These are phyloP conservation scores for Prunella strophiata DNA, from an alignment of 2,797 vertebrate species.

Conservation along the genomic window DNA sequence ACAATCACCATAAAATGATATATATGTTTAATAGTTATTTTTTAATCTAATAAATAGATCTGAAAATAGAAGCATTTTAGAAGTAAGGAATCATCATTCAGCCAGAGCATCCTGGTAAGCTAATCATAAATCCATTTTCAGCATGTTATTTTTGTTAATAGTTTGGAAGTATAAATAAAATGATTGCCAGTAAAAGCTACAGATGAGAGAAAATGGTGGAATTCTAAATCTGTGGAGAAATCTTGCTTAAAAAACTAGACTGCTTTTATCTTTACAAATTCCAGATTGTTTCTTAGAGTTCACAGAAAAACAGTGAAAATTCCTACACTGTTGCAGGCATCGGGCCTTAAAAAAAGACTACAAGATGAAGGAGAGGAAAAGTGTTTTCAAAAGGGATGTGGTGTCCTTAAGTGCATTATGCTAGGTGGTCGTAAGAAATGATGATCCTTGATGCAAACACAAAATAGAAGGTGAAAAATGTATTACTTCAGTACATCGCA, in stretches of 20 bases:
- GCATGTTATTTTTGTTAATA: constrained; percentile 11
- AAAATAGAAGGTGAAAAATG: not conserved
- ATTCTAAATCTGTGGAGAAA: not conserved
- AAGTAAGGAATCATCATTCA: not conserved
- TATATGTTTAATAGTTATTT: not conserved
- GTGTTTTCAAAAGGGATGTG: not conserved
- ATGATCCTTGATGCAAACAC: not conserved
- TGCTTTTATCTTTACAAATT: not conserved
- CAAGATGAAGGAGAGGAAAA: not conserved
- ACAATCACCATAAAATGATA: not conserved
- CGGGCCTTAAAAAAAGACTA: not conserved
- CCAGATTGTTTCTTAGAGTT: not conserved
- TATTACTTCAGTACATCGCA: not conserved
- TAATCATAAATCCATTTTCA: constrained; percentile 29
- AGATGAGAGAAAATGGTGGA: not conserved
- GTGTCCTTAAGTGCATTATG: not conserved
- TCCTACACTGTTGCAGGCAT: not conserved
- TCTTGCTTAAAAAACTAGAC: not conserved
- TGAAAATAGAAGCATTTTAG: constrained; percentile 30
- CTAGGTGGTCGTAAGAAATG: not conserved
- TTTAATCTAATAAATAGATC: constrained; percentile 1
- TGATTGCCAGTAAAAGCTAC: not conserved
- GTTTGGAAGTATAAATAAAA: constrained; percentile 14
- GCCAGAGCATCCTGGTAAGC: not conserved
- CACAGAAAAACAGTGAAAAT: not conserved